Conservation (phyloP, 2,888 invertebrate species). For the Drosophila fulvimacula region DNA sequence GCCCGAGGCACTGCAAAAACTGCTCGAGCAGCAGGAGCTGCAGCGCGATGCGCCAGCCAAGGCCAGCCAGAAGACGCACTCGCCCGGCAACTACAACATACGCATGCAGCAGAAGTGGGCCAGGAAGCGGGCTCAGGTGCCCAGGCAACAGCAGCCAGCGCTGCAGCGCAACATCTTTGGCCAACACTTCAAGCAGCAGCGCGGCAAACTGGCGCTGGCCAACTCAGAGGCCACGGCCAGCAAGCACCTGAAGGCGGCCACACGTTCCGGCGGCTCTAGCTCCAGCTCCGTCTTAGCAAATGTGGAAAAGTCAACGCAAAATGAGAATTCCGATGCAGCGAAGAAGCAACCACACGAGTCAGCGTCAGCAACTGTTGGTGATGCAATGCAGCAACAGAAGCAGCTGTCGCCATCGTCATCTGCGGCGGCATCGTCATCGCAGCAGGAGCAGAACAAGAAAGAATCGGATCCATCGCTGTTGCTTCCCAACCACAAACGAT, state of each 20-base stretch:
- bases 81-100: conserved; percentile 66
- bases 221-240: conserved; percentile 81
- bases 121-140: conserved; percentile 77
- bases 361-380: conserved; percentile 23
- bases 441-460: conserved; percentile 63
- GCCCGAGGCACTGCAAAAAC: conserved; percentile 76
- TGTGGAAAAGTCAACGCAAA: conserved; percentile 40
- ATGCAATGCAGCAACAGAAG: conserved; percentile 21
- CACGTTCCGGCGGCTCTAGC: conserved; percentile 51
- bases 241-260: conserved; percentile 64
- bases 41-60: conserved; percentile 53
- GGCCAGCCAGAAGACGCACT: conserved; percentile 49
- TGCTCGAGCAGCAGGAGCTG: conserved; percentile 78
- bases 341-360: conserved; percentile 22
- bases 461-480: conserved; percentile 66
- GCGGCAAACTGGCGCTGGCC: conserved; percentile 70
- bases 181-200: conserved; percentile 74
- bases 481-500: conserved; percentile 82
- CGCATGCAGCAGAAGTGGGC: conserved; percentile 82
- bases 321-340: conserved; percentile 22
- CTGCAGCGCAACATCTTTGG: conserved; percentile 78
- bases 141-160: conserved; percentile 56
- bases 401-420: background rate
- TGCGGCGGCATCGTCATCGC: conserved; percentile 26
- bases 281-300: conserved; percentile 31